Evolutionary conservation across 2,888 invertebrate species (phyloP).

Genomic region (Orthosia gothica): DNA sequence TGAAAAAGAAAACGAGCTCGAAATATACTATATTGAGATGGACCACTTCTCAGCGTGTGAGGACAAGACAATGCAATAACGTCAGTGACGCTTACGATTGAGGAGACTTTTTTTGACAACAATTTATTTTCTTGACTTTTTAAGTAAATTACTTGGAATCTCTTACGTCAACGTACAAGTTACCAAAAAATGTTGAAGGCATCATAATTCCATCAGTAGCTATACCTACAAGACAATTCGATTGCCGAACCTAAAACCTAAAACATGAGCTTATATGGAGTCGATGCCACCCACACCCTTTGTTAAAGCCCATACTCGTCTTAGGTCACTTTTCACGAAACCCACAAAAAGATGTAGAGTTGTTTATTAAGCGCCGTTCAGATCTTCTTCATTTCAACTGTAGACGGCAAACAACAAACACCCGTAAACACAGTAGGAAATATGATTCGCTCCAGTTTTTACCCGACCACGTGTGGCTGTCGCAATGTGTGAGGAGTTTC

Average conservation of each 20-base stretch:
- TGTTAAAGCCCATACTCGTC: too few relatives aligned
- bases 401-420: conserved; percentile 54
- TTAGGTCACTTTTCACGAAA: background rate
- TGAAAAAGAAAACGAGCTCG: background rate
- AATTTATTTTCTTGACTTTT: conserved; percentile 6
- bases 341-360: background rate
- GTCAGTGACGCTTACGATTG: conserved; percentile 6
- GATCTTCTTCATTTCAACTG: background rate
- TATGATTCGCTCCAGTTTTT: conserved; percentile 68
- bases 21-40: conserved; percentile 17
- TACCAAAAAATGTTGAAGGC: too few relatives aligned
- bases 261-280: background rate
- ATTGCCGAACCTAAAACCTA: too few relatives aligned
- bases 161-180: too few relatives aligned
- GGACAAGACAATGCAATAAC: conserved; percentile 42
- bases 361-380: background rate
- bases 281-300: too few relatives aligned
- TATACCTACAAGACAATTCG: too few relatives aligned
- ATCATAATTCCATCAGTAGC: too few relatives aligned
- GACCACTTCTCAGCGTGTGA: conserved; percentile 23
- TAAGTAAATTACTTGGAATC: background rate
- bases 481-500: conserved; percentile 84
- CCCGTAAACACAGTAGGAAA: conserved; percentile 52
- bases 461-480: conserved; percentile 73
- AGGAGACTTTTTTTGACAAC: conserved; percentile 21